Base-by-base conservation (phyloP, 2,888 invertebrate species). In the Malthinus flaveolus region DNA sequence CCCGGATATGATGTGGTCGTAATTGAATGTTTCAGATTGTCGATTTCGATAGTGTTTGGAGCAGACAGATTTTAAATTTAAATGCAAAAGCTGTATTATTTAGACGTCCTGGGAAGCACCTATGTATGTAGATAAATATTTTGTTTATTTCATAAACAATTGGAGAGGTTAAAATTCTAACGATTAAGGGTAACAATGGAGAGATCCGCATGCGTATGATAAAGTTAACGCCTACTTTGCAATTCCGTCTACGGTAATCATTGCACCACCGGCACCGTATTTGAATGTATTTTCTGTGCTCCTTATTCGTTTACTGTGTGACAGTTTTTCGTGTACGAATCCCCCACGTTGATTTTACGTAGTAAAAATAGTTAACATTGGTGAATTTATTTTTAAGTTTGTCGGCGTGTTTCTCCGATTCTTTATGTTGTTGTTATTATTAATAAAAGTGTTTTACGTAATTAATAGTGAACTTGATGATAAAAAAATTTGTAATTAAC, bases 171-270 rank as follows among this genome's bases (percentile, higher is more conserved):
- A 46, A 56, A 56, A 62, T 56, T 56, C 58, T 65, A 64, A 65
- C 63, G 65, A 65, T 65, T 64, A 57, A 60, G 65, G 63, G 61
- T 63, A 62, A 62, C 59, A 58, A 61, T 58, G 55, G 62, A 45
- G 23, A 23, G 33, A 57, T 46, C 42, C 61, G 56, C 61, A 57
- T 57, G 57, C 57, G 61, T 57, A 52, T 45, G 44, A 47, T 49
- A 35, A 34, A 50, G 47, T 51, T 57, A 55, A 57, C 60, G 59
- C 62, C 60, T 61, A 64, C 62, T 62, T 62, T 61, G 57, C 62
- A 49, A 65, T 61, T 58, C 55, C 60, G 54, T 63, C 59, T 56
- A 56, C 48, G 61, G 61, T 59, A 51, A 57, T 57, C 57, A 52
- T 57, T 54, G 54, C 54, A 54, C 54, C 39, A 47, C 54, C 50